Base-by-base conservation (phyloP, 2,888 invertebrate species). In the Cephus spinipes region DNA sequence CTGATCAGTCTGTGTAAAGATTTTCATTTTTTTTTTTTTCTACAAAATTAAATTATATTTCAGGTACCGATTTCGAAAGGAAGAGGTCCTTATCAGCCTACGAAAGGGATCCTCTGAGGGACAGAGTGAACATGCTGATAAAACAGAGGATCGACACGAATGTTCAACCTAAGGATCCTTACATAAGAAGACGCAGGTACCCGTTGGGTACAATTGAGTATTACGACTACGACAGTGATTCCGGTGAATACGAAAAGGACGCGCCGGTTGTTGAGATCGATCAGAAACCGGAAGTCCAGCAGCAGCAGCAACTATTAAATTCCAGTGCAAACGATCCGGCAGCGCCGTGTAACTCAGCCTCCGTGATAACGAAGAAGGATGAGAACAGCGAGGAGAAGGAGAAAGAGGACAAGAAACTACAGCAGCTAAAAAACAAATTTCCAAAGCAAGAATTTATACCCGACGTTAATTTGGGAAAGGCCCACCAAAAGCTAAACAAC, bases 201-300 rank as follows among this genome's bases (percentile, higher is more conserved):
- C 82, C 82, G 30, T 32, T 80, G 33, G 74, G 74, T 55, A 81
- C 83, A 15, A 83, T 88, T n/a, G 85, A 85, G 35, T 88, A 89
- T 79, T 88, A 88, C 78, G 88, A 89, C 83, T 89, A 89, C 79
- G 86, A 88, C 9, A 81, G 80, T 68, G 82, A 84, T 32, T 73
- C 74, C 11, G 85, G 85, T 34, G 78, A 80, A 9, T 74, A 76
- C 4, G 78, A 81, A 15, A 73, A 30, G 35, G 81, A 82, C 30
- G 71, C 74, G 11, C 11, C 68, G 34, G 73, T 73, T 1, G 32
- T 73, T 11, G 69, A 75, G 9, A 71, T 34, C 55, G 82, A 84
- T 31, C 71, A 36, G 79, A 9, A 76, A 75, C 73, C 15, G 1
- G 11, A 68, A 35, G n/a, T 12, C 33, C 30, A 30, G 73, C 35